phyloP scores from a whole-genome alignment of 2,888 invertebrate genomes.

The Pollenia amentaria region DNA sequence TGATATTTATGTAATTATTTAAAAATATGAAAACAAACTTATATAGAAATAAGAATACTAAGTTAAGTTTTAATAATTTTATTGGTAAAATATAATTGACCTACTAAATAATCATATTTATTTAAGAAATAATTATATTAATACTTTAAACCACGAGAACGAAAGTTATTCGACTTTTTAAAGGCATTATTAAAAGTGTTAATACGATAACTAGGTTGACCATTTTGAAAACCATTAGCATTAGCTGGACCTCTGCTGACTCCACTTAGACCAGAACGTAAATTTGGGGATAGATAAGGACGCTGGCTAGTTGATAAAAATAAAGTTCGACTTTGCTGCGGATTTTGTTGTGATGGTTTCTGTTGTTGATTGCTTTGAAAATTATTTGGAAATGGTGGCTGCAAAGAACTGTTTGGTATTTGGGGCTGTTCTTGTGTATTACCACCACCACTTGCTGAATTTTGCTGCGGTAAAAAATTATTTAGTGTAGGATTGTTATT shows the following conservation, averaged over 20 bases:
- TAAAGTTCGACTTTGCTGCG: slow-evolving; percentile 38
- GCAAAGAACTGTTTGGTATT: slow-evolving; percentile 73
- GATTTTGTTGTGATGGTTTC: slow-evolving; percentile 61
- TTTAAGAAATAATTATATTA: slow-evolving; percentile 70
- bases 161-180: slow-evolving; percentile 78
- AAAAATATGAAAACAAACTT: too few relatives aligned
- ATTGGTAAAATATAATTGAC: too few relatives aligned
- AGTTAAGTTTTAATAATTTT: too few relatives aligned
- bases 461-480: slow-evolving; percentile 55
- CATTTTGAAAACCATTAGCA: slow-evolving; percentile 69
- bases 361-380: slow-evolving; percentile 60
- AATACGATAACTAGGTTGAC: slow-evolving; percentile 76
- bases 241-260: slow-evolving; percentile 76
- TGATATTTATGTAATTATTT: too few relatives aligned
- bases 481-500: slow-evolving; percentile 47
- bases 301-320: slow-evolving; percentile 81
- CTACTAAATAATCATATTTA: slow-evolving; percentile 1
- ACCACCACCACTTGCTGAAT: slow-evolving; percentile 9
- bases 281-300: slow-evolving; percentile 82
- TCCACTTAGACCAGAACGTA: slow-evolving; percentile 79
- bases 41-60: too few relatives aligned
- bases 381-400: slow-evolving; percentile 76
- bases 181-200: slow-evolving; percentile 75
- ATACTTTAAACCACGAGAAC: slow-evolving; percentile 83
- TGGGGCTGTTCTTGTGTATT: slow-evolving; percentile 58